Conservation (phyloP, 2,888 invertebrate species). For the Cosmopolites sordidus region DNA sequence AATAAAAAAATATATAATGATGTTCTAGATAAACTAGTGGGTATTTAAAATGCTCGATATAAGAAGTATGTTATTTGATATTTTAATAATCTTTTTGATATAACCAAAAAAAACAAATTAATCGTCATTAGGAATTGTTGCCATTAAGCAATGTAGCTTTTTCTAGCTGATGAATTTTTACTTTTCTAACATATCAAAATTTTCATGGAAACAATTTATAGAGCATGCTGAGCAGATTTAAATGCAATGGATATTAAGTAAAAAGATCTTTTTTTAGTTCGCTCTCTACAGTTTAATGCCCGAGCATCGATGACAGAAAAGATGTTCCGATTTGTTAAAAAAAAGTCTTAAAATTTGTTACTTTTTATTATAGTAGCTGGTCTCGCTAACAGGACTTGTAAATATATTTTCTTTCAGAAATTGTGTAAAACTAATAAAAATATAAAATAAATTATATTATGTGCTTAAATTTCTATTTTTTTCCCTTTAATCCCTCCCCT, state of each 20-base stretch:
- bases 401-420: constrained; percentile 45
- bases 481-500: too few species aligned
- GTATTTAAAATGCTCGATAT: constrained; percentile 10
- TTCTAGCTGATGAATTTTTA: constrained; percentile 9
- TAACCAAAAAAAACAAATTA: constrained; percentile 12
- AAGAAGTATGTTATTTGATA: constrained; percentile 11
- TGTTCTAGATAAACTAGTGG: constrained; percentile 13
- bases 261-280: constrained; percentile 4
- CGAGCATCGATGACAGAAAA: constrained; percentile 18
- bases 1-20: background rate
- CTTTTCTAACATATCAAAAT: constrained; percentile 8
- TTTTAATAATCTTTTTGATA: constrained; percentile 20
- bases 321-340: constrained; percentile 9
- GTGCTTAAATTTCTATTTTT: constrained; percentile 36
- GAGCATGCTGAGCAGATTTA: constrained; percentile 2
- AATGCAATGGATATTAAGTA: constrained; percentile 4
- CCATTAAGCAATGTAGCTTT: constrained; percentile 10
- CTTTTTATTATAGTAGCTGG: constrained; percentile 44
- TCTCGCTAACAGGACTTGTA: constrained; percentile 49
- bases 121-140: constrained; percentile 17
- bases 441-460: constrained; percentile 43
- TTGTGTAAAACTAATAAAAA: constrained; percentile 47
- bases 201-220: background rate
- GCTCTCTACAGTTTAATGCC: constrained; percentile 19
- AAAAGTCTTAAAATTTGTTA: constrained; percentile 42